Base-by-base conservation (phyloP, 2,113 vertebrate species). In the Tupaia tana region DNA sequence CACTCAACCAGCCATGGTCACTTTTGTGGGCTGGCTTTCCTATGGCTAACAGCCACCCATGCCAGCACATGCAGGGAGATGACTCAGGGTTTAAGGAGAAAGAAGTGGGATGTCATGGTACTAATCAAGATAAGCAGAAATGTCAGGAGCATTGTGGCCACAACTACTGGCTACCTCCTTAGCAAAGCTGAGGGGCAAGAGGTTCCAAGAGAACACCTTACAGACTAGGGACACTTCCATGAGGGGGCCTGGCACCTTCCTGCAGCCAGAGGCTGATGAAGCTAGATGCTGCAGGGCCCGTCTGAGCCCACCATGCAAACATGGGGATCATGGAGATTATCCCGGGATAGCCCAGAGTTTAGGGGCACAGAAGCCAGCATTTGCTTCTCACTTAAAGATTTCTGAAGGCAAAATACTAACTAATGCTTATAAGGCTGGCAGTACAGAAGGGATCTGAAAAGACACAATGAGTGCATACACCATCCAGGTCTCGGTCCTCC, bases 401-500 rank as follows among this genome's bases (percentile, higher is more conserved):
- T 92, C 31, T 56, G 56, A 83, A 85, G 9, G 43, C 34, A 64
- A 79, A 69, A 66, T 73, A 56, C n/a, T 90, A 13, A 9, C 3
- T 19, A 19, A 81, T 58, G 61, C 22, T 31, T 59, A 29, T 22
- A 9, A 15, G 9, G 34, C 70, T 34, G 15, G 8, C 6, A 1
- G 15, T 3, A 54, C 54, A 2, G 66, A 27, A 34, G 69, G 13
- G 75, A 66, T 20, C 15, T 20, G 63, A 71, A 43, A 86, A 31
- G 31, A n/a, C 20, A 13, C 2, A 2, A 1, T 18, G 24, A 70
- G 24, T 9, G 3, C 8, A 15, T 27, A 56, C 0, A 5, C 43
- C 31, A 24, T 20, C 9, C 18, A 34, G 56, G 56, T 34, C 12
- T 31, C 89, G 58, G 1, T 54, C 73, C 13, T 43, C 27, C 22